phyloP scores from a whole-genome alignment of 2,888 invertebrate species.

The Hemistola chrysoprasaria region DNA sequence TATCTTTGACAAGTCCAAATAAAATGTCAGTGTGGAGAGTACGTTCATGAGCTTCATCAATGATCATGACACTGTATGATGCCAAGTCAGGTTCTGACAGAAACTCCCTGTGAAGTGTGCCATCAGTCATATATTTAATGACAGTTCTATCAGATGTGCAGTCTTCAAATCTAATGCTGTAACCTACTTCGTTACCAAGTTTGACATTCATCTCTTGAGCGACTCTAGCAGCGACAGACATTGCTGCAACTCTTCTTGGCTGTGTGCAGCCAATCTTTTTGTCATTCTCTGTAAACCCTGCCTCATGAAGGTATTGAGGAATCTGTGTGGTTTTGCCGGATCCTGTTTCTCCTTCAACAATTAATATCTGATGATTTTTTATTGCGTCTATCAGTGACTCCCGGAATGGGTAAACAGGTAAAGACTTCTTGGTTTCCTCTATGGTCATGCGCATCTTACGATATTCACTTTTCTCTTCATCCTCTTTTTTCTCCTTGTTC shows the following conservation, averaged over 20 bases:
- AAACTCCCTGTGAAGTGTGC: constrained; percentile 98
- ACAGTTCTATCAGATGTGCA: constrained; percentile 98
- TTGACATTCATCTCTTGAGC: constrained; percentile 99
- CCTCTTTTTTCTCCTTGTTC: constrained; percentile 80
- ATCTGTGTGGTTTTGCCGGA: constrained; percentile 99
- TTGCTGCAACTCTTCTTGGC: constrained; percentile 98
- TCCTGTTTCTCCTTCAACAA: constrained; percentile 99
- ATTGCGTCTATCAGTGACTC: constrained; percentile 95
- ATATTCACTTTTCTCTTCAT: constrained; percentile 84
- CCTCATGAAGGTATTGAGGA: constrained; percentile 98
- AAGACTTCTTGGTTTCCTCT: constrained; percentile 94
- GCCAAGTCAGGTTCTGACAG: constrained; percentile 97
- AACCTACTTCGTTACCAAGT: constrained; percentile 95
- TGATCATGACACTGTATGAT: constrained; percentile 98
- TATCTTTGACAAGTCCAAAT: constrained; percentile 98
- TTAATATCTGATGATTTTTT: constrained; percentile 93
- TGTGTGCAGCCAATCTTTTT: constrained; percentile 98
- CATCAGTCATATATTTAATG: constrained; percentile 99
- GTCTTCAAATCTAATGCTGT: constrained; percentile 98
- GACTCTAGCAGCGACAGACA: constrained; percentile 99
- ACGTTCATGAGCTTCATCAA: constrained; percentile 99
- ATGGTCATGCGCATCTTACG: constrained; percentile 89
- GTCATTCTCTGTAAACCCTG: constrained; percentile 91
- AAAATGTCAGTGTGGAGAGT: constrained; percentile 99
- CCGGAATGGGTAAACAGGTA: constrained; percentile 97